Evolutionary conservation across 2,888 invertebrate genomes (phyloP), one percentile per base, ranked within the genome.

Genomic region (Atherix ibis): DNA sequence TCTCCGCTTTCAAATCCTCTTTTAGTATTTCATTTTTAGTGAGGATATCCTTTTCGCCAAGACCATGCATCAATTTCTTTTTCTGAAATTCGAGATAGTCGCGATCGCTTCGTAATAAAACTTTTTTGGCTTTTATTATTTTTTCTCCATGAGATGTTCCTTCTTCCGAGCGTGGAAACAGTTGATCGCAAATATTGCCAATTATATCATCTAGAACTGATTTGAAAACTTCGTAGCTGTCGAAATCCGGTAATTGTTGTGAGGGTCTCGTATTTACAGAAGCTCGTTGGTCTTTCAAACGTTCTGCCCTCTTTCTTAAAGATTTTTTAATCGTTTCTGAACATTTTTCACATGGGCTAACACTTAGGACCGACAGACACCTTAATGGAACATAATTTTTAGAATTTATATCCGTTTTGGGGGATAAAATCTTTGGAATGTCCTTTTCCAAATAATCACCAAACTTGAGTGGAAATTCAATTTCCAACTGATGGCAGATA

Each of bases 1-100:
- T 31, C 10, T 30, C 67, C 29, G 69, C 63, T 0, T 49, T 44
- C 5, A 76, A 50, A 45, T 77, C 76, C 30, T 70, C 54, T 2
- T 65, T 60, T 2, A 63, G 47, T 34, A 64, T 61, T 2, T 52
- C 45, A 1, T 65, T 52, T 0, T 66, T 65, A 3, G 55, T 48
- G 30, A 52, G 54, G 22, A 46, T 46, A 34, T 55, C 57, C 19
- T 51, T 44, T n/a, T n/a, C n/a, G n/a, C n/a, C n/a, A n/a, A n/a
- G n/a, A 19, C 53, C 53, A 6, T 50, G 52, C 19, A 49, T 48
- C 3, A 58, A 27, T 36, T 48, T 45, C 6, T 49, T 40, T 10
- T 52, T 48, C 25, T 54, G 31, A 4, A 50, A 44, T 18, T 53
- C 42, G 13, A 60, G 45, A 37, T 55, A 48, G 5, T 48, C 46